Evolutionary conservation across 2,797 vertebrate species (phyloP).

Genomic region (Pantherophis alleghaniensis): DNA sequence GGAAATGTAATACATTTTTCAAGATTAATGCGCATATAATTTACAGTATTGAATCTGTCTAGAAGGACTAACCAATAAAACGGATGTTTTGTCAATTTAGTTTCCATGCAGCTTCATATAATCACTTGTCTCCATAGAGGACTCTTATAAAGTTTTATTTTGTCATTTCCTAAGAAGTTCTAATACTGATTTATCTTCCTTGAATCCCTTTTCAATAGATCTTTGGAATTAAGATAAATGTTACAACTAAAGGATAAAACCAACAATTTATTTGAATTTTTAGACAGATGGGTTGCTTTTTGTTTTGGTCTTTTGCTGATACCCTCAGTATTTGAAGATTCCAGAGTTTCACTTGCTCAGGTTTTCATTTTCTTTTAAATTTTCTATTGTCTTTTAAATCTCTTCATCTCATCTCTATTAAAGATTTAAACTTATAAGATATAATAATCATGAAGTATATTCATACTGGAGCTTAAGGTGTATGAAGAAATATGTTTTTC

Average conservation of each 20-base stretch:
- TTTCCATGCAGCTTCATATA: constrained; percentile 34
- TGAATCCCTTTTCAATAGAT: constrained; percentile 54
- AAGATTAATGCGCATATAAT: constrained; percentile 34
- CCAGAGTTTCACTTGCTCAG: constrained; percentile 34
- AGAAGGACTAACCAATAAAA: constrained; percentile 18
- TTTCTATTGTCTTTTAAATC: constrained; percentile 35
- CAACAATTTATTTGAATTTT: constrained; percentile 37
- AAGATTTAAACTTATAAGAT: constrained; percentile 61
- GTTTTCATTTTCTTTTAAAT: constrained; percentile 23
- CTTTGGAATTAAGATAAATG: constrained; percentile 59
- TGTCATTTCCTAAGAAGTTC: constrained; percentile 40
- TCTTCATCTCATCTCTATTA: constrained; percentile 53
- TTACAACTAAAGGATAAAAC: constrained; percentile 55
- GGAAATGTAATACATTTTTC: constrained; percentile 36
- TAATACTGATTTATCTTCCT: constrained; percentile 41
- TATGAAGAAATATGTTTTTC: constrained; percentile 35
- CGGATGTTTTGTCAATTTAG: not conserved
- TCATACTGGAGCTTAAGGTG: constrained; percentile 32
- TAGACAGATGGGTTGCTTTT: not conserved
- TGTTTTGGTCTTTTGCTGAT: constrained; percentile 25
- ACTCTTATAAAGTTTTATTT: constrained; percentile 34
- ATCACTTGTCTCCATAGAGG: constrained; percentile 44
- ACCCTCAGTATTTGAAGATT: constrained; percentile 37
- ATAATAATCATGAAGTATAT: constrained; percentile 53
- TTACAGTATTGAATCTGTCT: constrained; percentile 14